Base-by-base conservation (phyloP, 2,888 invertebrate species). In the Brenthis hecate region DNA sequence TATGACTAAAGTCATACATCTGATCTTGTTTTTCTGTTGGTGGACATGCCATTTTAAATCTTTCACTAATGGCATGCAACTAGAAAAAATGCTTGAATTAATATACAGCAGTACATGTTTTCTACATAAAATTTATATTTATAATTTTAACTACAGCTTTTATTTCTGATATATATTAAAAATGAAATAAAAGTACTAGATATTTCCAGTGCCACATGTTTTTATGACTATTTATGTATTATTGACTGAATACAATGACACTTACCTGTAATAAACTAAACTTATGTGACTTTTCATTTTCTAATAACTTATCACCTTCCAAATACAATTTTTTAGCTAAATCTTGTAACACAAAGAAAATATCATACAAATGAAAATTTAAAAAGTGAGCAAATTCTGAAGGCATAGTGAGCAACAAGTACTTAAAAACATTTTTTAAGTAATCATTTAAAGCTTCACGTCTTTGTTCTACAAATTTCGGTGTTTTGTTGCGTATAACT, bases 331-430 rank as follows among this genome's bases (percentile, higher is more conserved):
- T 94, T 75, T 96, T 94, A 0, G 98, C 97, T 83, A 98, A 93
- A 81, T 95, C 95, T 89, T 97, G 97, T 16, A 97, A 91, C 75
- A 99, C 88, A 82, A 97, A 98, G 80, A 96, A 96, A 76, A 98
- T 96, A 86, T 99, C 99, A 88, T 98, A 99, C 77, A 96, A 91
- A 83, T 97, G 96, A 78, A 99, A 96, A 81, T 98, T 95, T 69
- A 99, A 91, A 90, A 99, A 99, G 72, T 96, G 94, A 1, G 60
- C 60, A 57, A 66, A 66, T 60, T 66, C 66, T 14, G 66, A 36
- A 19, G 66, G 66, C 66, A 66, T 66, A 1, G 66, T 60, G 13
- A 66, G 66, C 54, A 66, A 48, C 14, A 66, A 55, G 28, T 66
- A 69, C 43, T 66, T 60, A 11, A 60, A 66, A 14, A 66, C 55